phyloP scores from a whole-genome alignment of 2,888 invertebrate species.

The Xylophagus ater region DNA sequence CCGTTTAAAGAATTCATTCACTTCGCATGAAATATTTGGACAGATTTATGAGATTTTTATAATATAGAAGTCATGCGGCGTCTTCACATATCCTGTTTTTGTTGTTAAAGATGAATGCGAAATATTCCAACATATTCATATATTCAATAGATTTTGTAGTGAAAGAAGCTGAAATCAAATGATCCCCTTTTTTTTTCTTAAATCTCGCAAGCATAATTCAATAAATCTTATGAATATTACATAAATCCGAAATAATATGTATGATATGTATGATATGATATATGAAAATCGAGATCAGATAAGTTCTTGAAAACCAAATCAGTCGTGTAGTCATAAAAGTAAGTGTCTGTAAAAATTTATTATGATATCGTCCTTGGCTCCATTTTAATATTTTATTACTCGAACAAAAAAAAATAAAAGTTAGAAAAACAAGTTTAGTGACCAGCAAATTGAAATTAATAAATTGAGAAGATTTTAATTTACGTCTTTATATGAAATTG shows the following conservation, averaged over 20 bases:
- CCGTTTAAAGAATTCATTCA: too few species aligned
- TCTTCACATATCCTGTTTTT: constrained; percentile 7
- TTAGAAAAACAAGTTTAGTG: too few species aligned
- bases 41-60: constrained; percentile 18
- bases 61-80: constrained; percentile 17
- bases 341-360: constrained; percentile 19
- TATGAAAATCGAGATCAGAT: constrained; percentile 18
- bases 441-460: too few species aligned
- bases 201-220: constrained; percentile 16
- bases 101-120: constrained; percentile 3
- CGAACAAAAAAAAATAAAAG: too few species aligned
- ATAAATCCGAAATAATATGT: constrained; percentile 11
- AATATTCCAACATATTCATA: constrained; percentile 11
- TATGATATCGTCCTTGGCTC: constrained; percentile 8
- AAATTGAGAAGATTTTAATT: too few species aligned
- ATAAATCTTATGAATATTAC: constrained; percentile 19
- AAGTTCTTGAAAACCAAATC: constrained; percentile 19
- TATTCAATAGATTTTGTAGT: too few species aligned
- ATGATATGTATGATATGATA: constrained; percentile 13
- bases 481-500: too few species aligned
- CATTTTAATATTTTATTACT: too few species aligned
- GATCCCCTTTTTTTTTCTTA: constrained; percentile 3
- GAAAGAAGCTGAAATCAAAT: not conserved
- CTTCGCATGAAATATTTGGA: constrained; percentile 14
- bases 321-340: constrained; percentile 18